A percentile compares a stretch with the other conserved stretches of the same genome.
Evolutionary conservation across 2,113 vertebrate species (phyloP).

Genomic region (Diglossa brunneiventris): DNA sequence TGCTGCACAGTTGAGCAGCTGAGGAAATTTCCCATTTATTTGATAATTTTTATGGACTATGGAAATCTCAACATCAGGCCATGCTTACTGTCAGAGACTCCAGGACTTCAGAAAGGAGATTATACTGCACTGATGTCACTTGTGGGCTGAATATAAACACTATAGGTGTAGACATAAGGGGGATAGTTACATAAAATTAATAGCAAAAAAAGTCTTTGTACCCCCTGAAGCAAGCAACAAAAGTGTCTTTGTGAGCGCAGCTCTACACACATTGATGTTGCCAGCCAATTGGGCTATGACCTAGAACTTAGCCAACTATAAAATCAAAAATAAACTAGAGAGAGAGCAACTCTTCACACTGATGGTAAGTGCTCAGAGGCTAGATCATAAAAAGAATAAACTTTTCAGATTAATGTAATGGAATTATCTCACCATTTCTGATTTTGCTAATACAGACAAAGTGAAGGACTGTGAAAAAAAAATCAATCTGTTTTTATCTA

Average conservation of each 20-base stretch:
- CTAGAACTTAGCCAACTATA: neutral
- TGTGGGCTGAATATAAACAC: neutral
- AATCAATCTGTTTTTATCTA: neutral
- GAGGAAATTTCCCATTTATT: neutral
- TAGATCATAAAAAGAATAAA: neutral
- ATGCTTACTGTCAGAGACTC: neutral
- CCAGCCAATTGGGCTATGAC: neutral
- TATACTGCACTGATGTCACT: neutral
- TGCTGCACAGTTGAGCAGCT: neutral
- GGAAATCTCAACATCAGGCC: neutral
- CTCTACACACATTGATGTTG: neutral
- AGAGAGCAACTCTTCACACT: neutral
- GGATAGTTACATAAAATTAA: neutral
- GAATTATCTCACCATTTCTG: neutral
- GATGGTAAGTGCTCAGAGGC: neutral
- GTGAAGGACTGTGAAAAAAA: neutral
- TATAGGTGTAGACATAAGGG: neutral
- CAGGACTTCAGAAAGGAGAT: neutral
- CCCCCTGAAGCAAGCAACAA: neutral
- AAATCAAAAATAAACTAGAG: neutral
- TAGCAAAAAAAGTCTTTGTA: neutral
- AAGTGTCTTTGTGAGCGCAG: neutral
- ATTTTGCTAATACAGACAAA: neutral
- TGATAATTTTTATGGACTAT: neutral
- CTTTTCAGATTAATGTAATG: neutral